Base-by-base conservation (phyloP, 2,888 invertebrate genomes). In the Falcaria lacertinaria region DNA sequence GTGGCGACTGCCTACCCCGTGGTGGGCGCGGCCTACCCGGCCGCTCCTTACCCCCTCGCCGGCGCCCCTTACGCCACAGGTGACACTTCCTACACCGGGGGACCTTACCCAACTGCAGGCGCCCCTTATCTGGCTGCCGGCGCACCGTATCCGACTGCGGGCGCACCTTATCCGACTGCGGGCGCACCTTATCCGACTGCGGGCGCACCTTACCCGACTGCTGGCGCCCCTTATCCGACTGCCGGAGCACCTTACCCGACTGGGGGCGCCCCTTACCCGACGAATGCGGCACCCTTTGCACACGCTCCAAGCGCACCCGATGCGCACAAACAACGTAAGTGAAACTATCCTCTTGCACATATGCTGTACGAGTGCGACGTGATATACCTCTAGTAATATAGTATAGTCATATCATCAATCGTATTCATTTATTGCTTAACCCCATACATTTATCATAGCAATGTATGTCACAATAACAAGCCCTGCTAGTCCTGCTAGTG, bases 271-370 rank as follows among this genome's bases (percentile, higher is more conserved):
- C 47, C 57, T 3, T 54, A 58, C 52, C 50, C 28, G 28, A 11
- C 28, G 19, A 19, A 5, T 19, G 3, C 19, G 19, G 2, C 2
- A 2, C 19, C 19, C 3, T 2, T 5, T 19, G 19, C 19, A 5
- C 3, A n/a, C 28, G 28, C 28, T 7, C 28, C 28, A 11, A 77
- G 71, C 35, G 82, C 82, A 33, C 83, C 84, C 0, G 77, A 81
- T 28, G 71, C 60, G 6, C 57, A 61, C 38, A 28, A 11, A 28
- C 8, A 28, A 11, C 74, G 82, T 82, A 36, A 50, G 74, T 54
- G 11, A 28, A 7, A 28, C 7, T 28, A n/a, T n/a, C n/a, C n/a
- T n/a, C n/a, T n/a, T n/a, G n/a, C n/a, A n/a, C n/a, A n/a, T n/a
- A n/a, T n/a, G n/a, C n/a, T n/a, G n/a, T n/a, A n/a, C n/a, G n/a